phyloP scores from a whole-genome alignment of 1,140 invertebrate genomes.

The Leptoteleia sp. region DNA sequence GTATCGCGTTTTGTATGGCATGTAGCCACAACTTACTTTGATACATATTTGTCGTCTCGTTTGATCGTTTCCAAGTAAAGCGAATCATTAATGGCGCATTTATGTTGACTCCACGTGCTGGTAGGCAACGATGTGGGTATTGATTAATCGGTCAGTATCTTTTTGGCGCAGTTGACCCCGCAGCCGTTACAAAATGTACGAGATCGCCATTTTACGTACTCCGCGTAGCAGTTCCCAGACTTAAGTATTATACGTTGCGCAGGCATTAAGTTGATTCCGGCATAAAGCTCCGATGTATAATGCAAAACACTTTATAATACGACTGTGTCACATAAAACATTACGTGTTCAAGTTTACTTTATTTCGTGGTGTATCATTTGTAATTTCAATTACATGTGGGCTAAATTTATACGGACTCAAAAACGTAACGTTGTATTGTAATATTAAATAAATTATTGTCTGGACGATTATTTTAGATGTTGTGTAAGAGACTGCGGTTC shows the following conservation, averaged over 20 bases:
- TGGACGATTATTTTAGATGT: too few relatives aligned
- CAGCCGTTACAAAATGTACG: conserved; percentile 58
- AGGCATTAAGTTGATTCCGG: conserved; percentile 56
- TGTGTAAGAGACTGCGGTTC: too few relatives aligned
- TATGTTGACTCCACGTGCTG: conserved; percentile 51
- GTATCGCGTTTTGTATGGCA: conserved; percentile 50
- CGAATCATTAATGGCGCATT: conserved; percentile 56
- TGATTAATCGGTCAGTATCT: conserved; percentile 64
- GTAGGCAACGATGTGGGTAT: conserved; percentile 59
- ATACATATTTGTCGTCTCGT: conserved; percentile 60
- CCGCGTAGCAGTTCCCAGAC: conserved; percentile 36
- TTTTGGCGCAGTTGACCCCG: conserved; percentile 60
- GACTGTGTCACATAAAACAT: conserved; percentile 54
- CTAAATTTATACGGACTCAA: too few relatives aligned
- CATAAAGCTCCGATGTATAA: conserved; percentile 55
- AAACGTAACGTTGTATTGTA: too few relatives aligned
- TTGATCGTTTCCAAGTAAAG: conserved; percentile 34
- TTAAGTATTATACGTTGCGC: conserved; percentile 54
- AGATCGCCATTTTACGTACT: conserved; percentile 58
- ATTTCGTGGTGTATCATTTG: conserved; percentile 14
- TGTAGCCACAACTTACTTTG: conserved; percentile 54
- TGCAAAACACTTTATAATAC: conserved; percentile 57
- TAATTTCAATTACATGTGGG: conserved; percentile 1
- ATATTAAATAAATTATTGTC: too few relatives aligned
- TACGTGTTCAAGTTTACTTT: conserved; percentile 19